Evolutionary conservation across 2,113 vertebrate species (phyloP).

Genomic region (Hypanus sabinus): DNA sequence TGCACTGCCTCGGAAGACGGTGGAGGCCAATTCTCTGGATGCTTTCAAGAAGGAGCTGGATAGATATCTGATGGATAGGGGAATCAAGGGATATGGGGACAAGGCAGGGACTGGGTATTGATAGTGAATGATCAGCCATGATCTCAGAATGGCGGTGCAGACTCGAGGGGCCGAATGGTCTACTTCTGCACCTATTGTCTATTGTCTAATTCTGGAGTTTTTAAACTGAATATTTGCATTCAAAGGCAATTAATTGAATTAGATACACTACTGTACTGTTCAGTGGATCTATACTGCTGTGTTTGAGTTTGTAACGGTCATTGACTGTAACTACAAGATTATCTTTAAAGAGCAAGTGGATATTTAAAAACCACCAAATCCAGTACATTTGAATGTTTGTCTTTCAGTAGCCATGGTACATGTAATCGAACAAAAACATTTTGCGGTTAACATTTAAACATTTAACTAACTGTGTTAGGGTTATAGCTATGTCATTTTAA

Average conservation of each 20-base stretch:
- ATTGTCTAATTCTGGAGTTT: too few relatives aligned
- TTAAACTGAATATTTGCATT: neutral
- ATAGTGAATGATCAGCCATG: too few relatives aligned
- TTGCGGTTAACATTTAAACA: neutral
- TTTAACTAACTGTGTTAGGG: neutral
- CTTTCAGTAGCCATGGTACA: neutral
- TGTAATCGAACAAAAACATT: neutral
- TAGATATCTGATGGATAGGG: too few relatives aligned
- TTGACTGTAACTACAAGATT: neutral
- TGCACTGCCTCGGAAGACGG: too few relatives aligned
- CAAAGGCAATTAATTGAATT: neutral
- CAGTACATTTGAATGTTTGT: neutral
- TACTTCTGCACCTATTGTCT: too few relatives aligned
- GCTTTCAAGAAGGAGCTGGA: too few relatives aligned
- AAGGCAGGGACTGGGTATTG: too few relatives aligned
- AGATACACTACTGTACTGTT: neutral
- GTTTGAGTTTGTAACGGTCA: neutral
- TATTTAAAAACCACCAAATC: neutral
- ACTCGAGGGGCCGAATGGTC: too few relatives aligned
- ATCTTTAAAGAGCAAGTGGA: neutral
- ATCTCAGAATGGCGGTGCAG: too few relatives aligned
- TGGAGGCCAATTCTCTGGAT: too few relatives aligned
- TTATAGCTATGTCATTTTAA: neutral
- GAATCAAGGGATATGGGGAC: too few relatives aligned
- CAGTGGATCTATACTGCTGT: neutral